Percentiles rank a stretch among this genome's conserved stretches.
Evolutionary conservation across 2,113 vertebrate species (phyloP).

Genomic region (Nothocercus nigrocapillus): DNA sequence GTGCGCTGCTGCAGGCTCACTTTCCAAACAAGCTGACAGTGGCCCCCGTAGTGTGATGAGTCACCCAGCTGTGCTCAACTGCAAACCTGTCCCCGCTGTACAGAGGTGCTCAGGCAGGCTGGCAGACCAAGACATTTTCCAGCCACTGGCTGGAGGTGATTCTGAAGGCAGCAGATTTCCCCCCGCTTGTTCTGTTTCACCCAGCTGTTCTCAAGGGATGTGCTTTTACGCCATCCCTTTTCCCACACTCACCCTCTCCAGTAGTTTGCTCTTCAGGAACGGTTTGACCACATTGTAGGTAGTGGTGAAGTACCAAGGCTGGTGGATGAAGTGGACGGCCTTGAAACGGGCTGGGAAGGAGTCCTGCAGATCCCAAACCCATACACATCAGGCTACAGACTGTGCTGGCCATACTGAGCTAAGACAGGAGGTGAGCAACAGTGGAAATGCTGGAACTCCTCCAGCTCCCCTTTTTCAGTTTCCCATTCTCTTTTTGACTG

Average conservation of each 20-base stretch:
- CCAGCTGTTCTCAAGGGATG: not conserved
- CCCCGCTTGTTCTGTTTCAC: accelerated
- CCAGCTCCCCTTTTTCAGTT: accelerated
- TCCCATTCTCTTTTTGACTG: not conserved
- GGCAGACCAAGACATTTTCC: not conserved
- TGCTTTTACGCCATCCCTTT: not conserved
- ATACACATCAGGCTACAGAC: not conserved
- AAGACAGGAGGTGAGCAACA: not conserved
- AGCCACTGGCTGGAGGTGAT: not conserved
- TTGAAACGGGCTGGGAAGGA: constrained; percentile 98
- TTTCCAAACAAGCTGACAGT: not conserved
- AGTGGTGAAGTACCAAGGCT: constrained; percentile 99
- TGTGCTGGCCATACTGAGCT: accelerated
- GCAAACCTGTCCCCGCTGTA: not conserved
- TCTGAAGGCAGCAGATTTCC: not conserved
- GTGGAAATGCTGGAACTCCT: not conserved
- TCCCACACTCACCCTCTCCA: constrained; percentile 87
- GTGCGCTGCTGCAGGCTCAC: not conserved
- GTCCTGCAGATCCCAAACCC: constrained; percentile 79
- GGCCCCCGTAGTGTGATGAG: not conserved
- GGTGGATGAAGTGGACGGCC: constrained; percentile 94
- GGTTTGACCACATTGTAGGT: constrained; percentile 97
- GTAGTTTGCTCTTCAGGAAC: constrained; percentile 95
- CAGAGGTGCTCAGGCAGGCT: not conserved
- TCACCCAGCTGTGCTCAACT: not conserved